Base-by-base conservation (phyloP, 2,797 vertebrate species). In the Tragopan temminckii region DNA sequence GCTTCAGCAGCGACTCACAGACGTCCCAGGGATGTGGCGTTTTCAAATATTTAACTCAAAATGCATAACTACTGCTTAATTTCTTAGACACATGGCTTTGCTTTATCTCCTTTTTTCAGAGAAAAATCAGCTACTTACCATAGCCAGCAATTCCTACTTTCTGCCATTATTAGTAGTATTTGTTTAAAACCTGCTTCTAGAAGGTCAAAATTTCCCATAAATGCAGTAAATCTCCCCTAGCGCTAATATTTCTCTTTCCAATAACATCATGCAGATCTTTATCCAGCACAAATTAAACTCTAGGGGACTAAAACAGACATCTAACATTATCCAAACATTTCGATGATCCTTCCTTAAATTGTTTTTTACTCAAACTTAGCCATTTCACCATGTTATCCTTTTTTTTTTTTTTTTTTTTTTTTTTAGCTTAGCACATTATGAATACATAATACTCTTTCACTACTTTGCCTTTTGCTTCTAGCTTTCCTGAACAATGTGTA, bases 241-340 rank as follows among this genome's bases (percentile, higher is more conserved):
- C 85, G 62, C 58, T 96, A 94, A 88, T 94, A 92, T 96, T 95
- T 96, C 74, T 81, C 74, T 91, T 93, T 92, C 89, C 90, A 95
- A 92, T 91, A 95, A 87, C 35, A 55, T 93, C 80, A 80, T 33
- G 9, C 62, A 93, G 85, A 89, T 93, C 69, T 89, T 94, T 85
- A 90, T 85, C 81, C 42, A 80, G n/a, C 0, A 0, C 76, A 94
- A 94, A 96, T 95, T 94, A 93, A 94, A 93, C 92, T 94, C 87
- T 62, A 92, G 94, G 45, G 90, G 72, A 5, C 53, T 96, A 83
- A 87, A 85, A 76, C 72, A 94, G 86, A 64, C 52, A 77, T 77
- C 50, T 45, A 93, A 38, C 36, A 66, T 82, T 77, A 92, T 42
- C 52, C 52, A 92, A 89, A 36, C 12, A 40, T 82, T 87, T 89